A percentile compares a stretch with the other conserved stretches of the same genome.
These are phyloP conservation scores for Creontiades dilutus DNA, from an alignment of 2,888 invertebrate genomes.

Conservation along the genomic window DNA sequence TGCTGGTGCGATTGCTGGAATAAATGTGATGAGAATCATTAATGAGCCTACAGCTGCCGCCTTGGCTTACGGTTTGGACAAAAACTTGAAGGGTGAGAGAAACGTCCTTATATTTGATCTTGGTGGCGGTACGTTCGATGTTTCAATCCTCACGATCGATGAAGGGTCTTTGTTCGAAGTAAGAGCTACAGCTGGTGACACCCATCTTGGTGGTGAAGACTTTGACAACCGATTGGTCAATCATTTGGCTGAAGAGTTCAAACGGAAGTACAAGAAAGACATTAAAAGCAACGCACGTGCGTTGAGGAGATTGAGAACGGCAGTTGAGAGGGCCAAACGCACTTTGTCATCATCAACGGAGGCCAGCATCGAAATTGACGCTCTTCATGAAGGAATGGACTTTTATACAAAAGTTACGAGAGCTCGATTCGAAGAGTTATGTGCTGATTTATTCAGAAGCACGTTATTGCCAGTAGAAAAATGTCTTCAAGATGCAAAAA, in stretches of 20 bases:
- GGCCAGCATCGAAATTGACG: slow-evolving; percentile 80
- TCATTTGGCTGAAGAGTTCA: slow-evolving; percentile 83
- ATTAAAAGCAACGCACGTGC: slow-evolving; percentile 79
- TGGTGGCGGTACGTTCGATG: slow-evolving; percentile 86
- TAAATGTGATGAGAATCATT: slow-evolving; percentile 93
- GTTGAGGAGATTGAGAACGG: slow-evolving; percentile 79
- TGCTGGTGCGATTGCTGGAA: slow-evolving; percentile 90
- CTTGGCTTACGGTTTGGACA: slow-evolving; percentile 87
- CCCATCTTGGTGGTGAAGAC: slow-evolving; percentile 88
- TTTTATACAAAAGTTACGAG: slow-evolving; percentile 86
- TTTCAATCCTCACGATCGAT: slow-evolving; percentile 90
- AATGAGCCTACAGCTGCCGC: slow-evolving; percentile 95
- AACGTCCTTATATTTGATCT: slow-evolving; percentile 93
- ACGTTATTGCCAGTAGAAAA: slow-evolving; percentile 82
- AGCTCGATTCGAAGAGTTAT: slow-evolving; percentile 88
- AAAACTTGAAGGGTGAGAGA: slow-evolving; percentile 81
- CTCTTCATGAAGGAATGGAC: slow-evolving; percentile 80
- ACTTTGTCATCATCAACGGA: slow-evolving; percentile 80
- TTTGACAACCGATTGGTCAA: slow-evolving; percentile 82
- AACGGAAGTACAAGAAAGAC: slow-evolving; percentile 80
- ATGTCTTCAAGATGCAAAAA: slow-evolving; percentile 79
- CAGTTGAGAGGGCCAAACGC: slow-evolving; percentile 81
- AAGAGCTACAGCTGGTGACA: slow-evolving; percentile 90
- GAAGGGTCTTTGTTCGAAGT: slow-evolving; percentile 81
- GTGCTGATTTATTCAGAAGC: slow-evolving; percentile 85